Evolutionary conservation across 2,888 invertebrate genomes (phyloP), one percentile per base, ranked within the genome.

Genomic region (Chrysolina oricalcia): DNA sequence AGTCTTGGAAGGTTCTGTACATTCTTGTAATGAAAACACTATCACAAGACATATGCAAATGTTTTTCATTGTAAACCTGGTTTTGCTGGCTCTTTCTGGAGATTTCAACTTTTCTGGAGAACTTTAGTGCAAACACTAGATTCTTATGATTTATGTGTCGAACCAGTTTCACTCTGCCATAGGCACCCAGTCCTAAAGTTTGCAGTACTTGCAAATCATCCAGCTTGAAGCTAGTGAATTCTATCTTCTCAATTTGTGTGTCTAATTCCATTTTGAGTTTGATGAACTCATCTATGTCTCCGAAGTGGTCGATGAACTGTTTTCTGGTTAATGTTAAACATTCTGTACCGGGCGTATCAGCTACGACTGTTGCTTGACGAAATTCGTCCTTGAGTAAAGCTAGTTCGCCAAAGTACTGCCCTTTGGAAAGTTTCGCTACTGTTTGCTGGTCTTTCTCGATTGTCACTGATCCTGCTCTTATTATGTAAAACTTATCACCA

Each of bases 401-500:
- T 59, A 77, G 66, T 69, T 79, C 79, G 1, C 79, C 79, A 46
- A 79, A 78, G 50, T 74, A 78, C 64, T 75, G 48, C 13, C 77
- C 77, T 56, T 68, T 75, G 10, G 67, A 63, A 5, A 75, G 48
- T 17, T 63, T 40, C 13, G 46, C 68, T 5, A 78, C 75, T n/a
- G 65, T 72, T 56, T 73, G 71, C 27, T 91, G 91, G 21, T 91
- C 90, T 85, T 94, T 94, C 15, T 93, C 93, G 66, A 95, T 92
- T 68, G 92, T 91, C 10, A 96, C 96, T n/a, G 92, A 93, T 15
- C 96, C 96, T 3, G 94, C 94, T 78, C 95, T 94, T 84, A 97
- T 96, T 75, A 97, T 96, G 85, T 95, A 97, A 89, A 97, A 97
- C 81, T 95, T 95, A 86, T 97, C 96, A 0, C 97, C 97, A 15